Base-by-base conservation (phyloP, 2,113 vertebrate species). In the Theristicus caerulescens region DNA sequence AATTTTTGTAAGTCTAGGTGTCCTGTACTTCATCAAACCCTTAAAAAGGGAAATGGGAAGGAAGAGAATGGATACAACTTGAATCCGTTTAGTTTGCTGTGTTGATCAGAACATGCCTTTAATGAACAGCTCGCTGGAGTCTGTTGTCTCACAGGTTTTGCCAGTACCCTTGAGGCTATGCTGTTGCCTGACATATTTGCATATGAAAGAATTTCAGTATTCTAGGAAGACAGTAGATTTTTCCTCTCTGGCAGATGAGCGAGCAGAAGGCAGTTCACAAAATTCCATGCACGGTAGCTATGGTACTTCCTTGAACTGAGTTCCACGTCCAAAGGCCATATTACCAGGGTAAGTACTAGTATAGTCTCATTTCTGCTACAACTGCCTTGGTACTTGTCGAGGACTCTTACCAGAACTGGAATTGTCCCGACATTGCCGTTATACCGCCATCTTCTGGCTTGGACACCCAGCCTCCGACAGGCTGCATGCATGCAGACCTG, bases 201-300 rank as follows among this genome's bases (percentile, higher is more conserved):
- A 96, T 95, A 95, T 95, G 95, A 96, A 97, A 97, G 94, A 92
- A 94, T 96, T 72, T 95, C 94, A 83, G 79, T 72, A 31, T 94
- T 91, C 77, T 54, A 88, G 81, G 89, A 86, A 64, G 71, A 80
- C 26, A 82, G 78, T 16, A 86, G 69, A 22, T 70, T 92, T 81
- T 87, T 91, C 29, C 59, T 97, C 38, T 91, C 71, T 94, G 82
- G 66, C 72, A 92, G 96, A 73, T 92, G 82, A 94, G 81, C 42
- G 49, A 76, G 40, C 84, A 94, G 78, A 91, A 89, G 4, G 3
- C 22, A 84, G 66, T 36, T 57, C 40, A 85, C 36, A 77, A 19
- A 86, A 82, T 77, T 72, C 90, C 54, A 25, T 34, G 36, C 36
- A n/a, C 49, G 0, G 1, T 61, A 91, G 64, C 86, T 84, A 13